These are phyloP conservation scores for Caracal caracal DNA, from an alignment of 2,113 vertebrate genomes.

Conservation along the genomic window DNA sequence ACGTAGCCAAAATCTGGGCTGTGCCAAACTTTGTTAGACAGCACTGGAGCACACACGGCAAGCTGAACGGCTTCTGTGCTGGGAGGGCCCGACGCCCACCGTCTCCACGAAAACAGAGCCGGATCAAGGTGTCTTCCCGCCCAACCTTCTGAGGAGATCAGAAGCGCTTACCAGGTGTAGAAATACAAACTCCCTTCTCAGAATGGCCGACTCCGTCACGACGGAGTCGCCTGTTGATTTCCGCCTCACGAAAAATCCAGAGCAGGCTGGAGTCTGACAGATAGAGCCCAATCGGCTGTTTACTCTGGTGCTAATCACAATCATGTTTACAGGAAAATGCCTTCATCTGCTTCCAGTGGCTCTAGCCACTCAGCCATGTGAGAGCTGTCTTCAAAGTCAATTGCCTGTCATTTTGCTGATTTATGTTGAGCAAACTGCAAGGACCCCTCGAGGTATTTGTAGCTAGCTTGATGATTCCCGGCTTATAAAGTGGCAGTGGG, in stretches of 20 bases:
- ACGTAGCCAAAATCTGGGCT: neutral
- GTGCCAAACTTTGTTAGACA: neutral
- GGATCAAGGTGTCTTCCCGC: neutral
- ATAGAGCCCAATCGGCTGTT: conserved; percentile 48
- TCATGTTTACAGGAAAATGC: conserved; percentile 82
- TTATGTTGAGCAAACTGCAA: conserved; percentile 72
- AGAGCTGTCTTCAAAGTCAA: conserved; percentile 81
- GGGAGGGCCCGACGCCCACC: neutral
- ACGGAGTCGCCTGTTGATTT: neutral
- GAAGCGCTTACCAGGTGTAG: neutral
- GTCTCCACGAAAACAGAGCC: neutral
- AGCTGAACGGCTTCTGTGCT: neutral
- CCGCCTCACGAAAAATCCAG: conserved; percentile 14
- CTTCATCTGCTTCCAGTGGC: conserved; percentile 81
- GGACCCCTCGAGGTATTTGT: conserved; percentile 75
- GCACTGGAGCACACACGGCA: fast-evolving
- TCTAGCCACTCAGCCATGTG: conserved; percentile 76
- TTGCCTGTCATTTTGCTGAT: conserved; percentile 78
- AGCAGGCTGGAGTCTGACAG: conserved; percentile 22
- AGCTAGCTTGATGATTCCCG: conserved; percentile 73
- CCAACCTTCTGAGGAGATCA: neutral
- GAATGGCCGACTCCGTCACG: neutral
- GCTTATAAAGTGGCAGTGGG: conserved; percentile 66
- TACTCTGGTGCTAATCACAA: conserved; percentile 77
- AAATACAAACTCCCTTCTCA: neutral